Evolutionary conservation across 2,888 invertebrate genomes (phyloP).

Genomic region (Caenorhabditis sp.): DNA sequence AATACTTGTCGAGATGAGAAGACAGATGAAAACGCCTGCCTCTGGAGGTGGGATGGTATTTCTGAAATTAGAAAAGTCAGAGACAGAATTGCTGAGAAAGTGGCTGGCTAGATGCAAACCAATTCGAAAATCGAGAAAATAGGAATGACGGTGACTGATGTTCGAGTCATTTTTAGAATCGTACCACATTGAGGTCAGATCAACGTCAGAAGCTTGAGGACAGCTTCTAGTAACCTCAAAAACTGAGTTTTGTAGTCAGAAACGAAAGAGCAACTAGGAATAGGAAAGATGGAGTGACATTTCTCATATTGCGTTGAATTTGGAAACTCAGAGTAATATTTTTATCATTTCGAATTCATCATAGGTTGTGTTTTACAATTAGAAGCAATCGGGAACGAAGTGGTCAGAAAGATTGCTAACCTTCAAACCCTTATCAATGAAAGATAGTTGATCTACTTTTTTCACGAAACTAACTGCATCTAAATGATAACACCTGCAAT

Average conservation of each 20-base stretch:
- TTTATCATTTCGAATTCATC: neutral
- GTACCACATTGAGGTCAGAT: neutral
- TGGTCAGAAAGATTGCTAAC: too few species aligned
- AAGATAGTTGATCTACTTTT: too few species aligned
- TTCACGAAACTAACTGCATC: neutral
- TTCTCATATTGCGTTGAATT: neutral
- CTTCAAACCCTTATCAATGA: too few species aligned
- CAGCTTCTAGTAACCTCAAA: too few species aligned
- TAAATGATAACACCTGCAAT: neutral
- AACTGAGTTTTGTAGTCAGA: too few species aligned
- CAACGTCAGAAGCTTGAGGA: neutral
- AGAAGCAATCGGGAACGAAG: too few species aligned
- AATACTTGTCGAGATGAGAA: conserved; percentile 5
- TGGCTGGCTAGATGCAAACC: conserved; percentile 19
- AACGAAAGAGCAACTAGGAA: too few species aligned
- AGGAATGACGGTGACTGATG: neutral
- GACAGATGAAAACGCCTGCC: conserved; percentile 27
- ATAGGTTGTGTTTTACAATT: neutral
- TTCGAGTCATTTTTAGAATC: neutral
- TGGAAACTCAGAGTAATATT: neutral
- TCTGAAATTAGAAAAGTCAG: conserved; percentile 26
- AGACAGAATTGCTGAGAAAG: conserved; percentile 26
- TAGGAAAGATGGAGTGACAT: neutral
- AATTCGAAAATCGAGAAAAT: conserved; percentile 2
- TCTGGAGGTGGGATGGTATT: conserved; percentile 27